Percentiles rank a stretch among this genome's conserved stretches.
phyloP scores from a whole-genome alignment of 2,888 invertebrate species.

The Molanna angustata region DNA sequence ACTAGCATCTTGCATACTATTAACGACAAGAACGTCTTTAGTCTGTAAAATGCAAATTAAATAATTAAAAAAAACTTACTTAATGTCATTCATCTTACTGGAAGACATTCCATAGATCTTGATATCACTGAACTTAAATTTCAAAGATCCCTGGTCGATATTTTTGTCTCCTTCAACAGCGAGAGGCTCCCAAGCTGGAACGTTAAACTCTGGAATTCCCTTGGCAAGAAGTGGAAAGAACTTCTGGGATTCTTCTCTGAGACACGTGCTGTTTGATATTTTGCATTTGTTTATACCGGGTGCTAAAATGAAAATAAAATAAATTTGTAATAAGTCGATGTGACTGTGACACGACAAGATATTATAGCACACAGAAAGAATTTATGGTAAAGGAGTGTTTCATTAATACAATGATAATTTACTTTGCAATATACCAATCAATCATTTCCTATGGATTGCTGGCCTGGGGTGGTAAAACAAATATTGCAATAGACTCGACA shows the following conservation, averaged over 20 bases:
- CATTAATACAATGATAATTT: no score
- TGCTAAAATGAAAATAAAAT: constrained; percentile 9
- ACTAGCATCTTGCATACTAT: no score
- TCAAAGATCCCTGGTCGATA: constrained; percentile 22
- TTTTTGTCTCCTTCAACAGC: constrained; percentile 9
- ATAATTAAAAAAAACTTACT: constrained; percentile 13
- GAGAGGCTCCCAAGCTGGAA: constrained; percentile 22
- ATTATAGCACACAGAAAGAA: neutral
- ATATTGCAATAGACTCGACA: no score
- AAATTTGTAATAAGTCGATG: no score
- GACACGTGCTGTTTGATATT: constrained; percentile 42
- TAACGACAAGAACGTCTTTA: no score
- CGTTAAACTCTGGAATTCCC: constrained; percentile 16
- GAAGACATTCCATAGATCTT: constrained; percentile 15
- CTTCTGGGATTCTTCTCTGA: constrained; percentile 13
- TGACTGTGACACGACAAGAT: no score
- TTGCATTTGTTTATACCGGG: constrained; percentile 44
- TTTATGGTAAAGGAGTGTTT: neutral
- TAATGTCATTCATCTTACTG: constrained; percentile 24
- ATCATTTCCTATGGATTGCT: no score
- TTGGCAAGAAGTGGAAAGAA: constrained; percentile 12
- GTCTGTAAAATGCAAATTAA: no score
- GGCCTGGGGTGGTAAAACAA: no score
- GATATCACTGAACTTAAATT: constrained; percentile 13
- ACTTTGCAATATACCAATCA: no score